Conservation (phyloP, 2,113 vertebrate species). For the Microtus pennsylvanicus region DNA sequence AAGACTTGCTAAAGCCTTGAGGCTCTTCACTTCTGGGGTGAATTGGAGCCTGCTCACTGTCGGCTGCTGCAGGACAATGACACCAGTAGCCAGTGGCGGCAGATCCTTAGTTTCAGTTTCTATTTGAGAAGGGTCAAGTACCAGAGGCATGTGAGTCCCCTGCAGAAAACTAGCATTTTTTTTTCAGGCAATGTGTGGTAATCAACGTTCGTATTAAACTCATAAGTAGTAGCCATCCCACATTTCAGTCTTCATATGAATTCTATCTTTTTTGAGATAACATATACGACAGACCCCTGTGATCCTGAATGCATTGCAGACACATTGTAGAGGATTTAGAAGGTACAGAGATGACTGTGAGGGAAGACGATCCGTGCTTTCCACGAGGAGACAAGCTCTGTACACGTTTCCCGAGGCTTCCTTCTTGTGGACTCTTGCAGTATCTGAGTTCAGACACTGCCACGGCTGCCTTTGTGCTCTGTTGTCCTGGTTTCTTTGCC, state of each 20-base stretch:
- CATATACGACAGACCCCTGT: neutral
- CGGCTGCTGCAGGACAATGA: neutral
- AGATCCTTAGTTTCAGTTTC: slow-evolving; percentile 66
- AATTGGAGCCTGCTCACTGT: neutral
- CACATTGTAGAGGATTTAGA: neutral
- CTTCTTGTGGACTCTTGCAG: neutral
- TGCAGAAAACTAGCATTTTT: neutral
- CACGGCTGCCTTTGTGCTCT: accelerated
- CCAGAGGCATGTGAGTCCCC: accelerated
- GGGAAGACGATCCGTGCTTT: neutral
- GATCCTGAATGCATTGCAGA: neutral
- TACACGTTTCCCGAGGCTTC: neutral
- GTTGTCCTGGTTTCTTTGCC: neutral
- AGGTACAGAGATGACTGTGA: neutral
- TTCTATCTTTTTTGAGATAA: neutral
- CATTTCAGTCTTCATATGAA: neutral
- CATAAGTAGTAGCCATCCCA: neutral
- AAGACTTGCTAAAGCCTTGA: neutral
- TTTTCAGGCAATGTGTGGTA: neutral
- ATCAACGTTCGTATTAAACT: neutral
- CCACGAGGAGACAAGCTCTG: neutral
- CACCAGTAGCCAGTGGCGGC: neutral
- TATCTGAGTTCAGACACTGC: neutral
- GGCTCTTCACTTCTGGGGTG: neutral
- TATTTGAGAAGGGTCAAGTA: neutral